Conservation (phyloP, 2,888 invertebrate species). For the Agrypnus murinus region DNA sequence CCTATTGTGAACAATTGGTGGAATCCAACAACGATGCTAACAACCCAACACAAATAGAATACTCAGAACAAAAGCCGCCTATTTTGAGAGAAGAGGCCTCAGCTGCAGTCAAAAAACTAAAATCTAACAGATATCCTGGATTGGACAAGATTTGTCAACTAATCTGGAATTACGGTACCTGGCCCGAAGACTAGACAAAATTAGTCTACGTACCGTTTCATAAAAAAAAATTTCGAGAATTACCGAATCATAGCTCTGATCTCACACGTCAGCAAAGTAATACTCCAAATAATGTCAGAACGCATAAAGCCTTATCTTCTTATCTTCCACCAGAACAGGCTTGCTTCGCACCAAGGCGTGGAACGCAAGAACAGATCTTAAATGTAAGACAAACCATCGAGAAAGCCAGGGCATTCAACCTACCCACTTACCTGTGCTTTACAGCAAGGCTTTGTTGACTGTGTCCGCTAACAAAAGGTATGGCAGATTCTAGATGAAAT, state of each 20-base stretch:
- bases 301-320: slow-evolving; percentile 9
- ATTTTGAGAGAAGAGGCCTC: background rate
- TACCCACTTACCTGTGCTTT: slow-evolving; percentile 24
- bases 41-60: slow-evolving; percentile 7
- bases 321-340: slow-evolving; percentile 26
- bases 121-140: slow-evolving; percentile 4
- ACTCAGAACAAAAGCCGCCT: slow-evolving; percentile 18
- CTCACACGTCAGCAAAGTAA: background rate
- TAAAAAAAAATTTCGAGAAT: background rate
- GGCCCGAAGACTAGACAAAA: background rate
- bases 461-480: slow-evolving; percentile 1
- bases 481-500: slow-evolving; percentile 13
- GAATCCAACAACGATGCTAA: slow-evolving; percentile 11
- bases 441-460: slow-evolving; percentile 19
- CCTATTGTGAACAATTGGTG: slow-evolving; percentile 3
- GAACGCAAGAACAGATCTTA: slow-evolving; percentile 32
- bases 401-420: slow-evolving; percentile 31
- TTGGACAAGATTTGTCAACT: slow-evolving; percentile 9
- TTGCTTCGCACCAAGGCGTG: slow-evolving; percentile 32
- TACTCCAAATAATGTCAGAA: slow-evolving; percentile 6
- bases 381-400: slow-evolving; percentile 36
- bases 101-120: slow-evolving; percentile 2
- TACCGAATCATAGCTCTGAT: background rate
- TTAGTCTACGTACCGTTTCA: slow-evolving; percentile 8
- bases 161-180: background rate